Evolutionary conservation across 2,113 vertebrate species (phyloP).

Genomic region (Heterocephalus glaber): DNA sequence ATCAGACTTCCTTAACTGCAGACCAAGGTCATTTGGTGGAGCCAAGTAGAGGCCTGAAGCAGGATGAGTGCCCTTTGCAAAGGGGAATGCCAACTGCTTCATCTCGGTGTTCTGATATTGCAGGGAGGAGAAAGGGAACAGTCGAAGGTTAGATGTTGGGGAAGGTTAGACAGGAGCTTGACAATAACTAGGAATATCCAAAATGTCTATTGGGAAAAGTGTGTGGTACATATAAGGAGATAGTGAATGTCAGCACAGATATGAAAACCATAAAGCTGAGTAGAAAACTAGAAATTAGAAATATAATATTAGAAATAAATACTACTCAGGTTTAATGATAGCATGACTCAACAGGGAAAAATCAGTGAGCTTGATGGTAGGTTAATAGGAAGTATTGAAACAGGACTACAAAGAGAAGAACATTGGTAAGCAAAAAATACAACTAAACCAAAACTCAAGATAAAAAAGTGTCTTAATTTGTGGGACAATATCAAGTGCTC

Average conservation of each 20-base stretch:
- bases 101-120: background rate
- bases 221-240: background rate
- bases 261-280: background rate
- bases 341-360: background rate
- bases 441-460: background rate
- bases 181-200: background rate
- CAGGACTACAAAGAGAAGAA: background rate
- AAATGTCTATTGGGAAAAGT: background rate
- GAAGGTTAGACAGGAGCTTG: background rate
- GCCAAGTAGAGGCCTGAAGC: background rate
- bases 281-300: background rate
- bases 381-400: background rate
- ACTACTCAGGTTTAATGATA: background rate
- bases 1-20: background rate
- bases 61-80: background rate
- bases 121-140: background rate
- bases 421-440: background rate
- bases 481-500: background rate
- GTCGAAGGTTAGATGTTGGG: background rate
- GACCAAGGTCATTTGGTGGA: accelerated
- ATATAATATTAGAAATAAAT: background rate
- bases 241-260: background rate
- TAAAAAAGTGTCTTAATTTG: background rate
- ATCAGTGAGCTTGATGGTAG: background rate
- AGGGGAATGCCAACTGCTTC: background rate